Evolutionary conservation across 2,113 vertebrate species (phyloP).

Genomic region (Macquaria australasica): DNA sequence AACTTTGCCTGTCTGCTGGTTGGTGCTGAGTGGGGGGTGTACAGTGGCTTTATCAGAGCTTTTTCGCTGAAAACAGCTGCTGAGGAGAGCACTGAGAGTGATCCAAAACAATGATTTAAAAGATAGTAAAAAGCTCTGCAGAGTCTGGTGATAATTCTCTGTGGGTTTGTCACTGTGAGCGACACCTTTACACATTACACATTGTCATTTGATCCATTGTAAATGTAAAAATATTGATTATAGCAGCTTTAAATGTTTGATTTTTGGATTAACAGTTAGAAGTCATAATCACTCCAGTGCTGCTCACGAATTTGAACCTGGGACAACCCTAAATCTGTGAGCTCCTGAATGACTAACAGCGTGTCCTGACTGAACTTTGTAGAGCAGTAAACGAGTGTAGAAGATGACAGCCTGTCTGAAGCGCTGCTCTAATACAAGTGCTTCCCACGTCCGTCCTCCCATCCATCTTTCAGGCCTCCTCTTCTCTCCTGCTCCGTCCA

Average conservation of each 20-base stretch:
- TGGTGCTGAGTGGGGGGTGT: not conserved
- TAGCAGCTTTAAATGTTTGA: not conserved
- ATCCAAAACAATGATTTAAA: too few relatives aligned
- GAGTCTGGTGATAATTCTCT: not conserved
- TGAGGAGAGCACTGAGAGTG: too few relatives aligned
- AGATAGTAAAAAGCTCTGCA: not conserved
- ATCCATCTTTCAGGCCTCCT: constrained; percentile 5
- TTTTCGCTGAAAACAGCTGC: too few relatives aligned
- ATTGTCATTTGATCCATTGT: not conserved
- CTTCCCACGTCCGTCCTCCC: not conserved
- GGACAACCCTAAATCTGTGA: not conserved
- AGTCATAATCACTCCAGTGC: too few relatives aligned
- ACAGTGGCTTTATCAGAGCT: not conserved
- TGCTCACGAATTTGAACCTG: too few relatives aligned
- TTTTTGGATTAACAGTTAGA: not conserved
- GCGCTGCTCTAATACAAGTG: not conserved
- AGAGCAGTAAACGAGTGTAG: not conserved
- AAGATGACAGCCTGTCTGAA: not conserved
- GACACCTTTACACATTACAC: not conserved
- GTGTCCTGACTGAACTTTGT: not conserved
- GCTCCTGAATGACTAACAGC: not conserved
- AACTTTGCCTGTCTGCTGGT: not conserved
- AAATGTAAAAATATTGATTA: not conserved
- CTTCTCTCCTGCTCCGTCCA: not conserved
- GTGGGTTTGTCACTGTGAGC: not conserved